Percentiles rank a stretch among this genome's conserved stretches.
These are phyloP conservation scores for Calyptommatus sinebrachiatus DNA, from an alignment of 2,113 vertebrate species.

Conservation along the genomic window DNA sequence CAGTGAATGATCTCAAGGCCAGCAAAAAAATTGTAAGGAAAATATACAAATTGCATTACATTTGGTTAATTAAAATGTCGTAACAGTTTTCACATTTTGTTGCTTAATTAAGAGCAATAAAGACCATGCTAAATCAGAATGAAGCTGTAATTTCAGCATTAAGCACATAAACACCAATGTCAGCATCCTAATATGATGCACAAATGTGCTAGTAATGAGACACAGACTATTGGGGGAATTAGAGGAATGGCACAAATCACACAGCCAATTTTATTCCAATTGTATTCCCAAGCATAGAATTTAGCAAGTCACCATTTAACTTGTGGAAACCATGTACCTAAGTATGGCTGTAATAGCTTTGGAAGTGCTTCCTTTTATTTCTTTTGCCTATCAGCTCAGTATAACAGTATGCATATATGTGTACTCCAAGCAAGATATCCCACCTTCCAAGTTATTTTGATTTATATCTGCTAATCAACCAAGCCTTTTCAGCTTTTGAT, in stretches of 20 bases:
- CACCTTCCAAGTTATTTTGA: background rate
- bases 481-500: background rate
- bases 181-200: conserved; percentile 66
- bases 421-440: background rate
- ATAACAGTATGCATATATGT: background rate
- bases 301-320: conserved; percentile 48
- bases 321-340: conserved; percentile 38
- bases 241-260: conserved; percentile 59
- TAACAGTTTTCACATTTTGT: conserved; percentile 66
- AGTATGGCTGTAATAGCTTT: conserved; percentile 34
- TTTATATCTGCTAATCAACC: background rate
- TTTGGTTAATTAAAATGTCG: conserved; percentile 66
- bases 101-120: conserved; percentile 74
- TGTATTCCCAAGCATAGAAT: conserved; percentile 49
- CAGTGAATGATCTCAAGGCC: conserved; percentile 10
- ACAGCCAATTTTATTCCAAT: conserved; percentile 57
- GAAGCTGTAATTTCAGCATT: conserved; percentile 65
- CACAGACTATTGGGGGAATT: conserved; percentile 55
- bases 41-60: conserved; percentile 47
- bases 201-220: conserved; percentile 70
- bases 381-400: background rate
- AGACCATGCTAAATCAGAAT: conserved; percentile 63
- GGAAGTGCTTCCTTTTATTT: conserved; percentile 6
- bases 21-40: conserved; percentile 21
- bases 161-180: conserved; percentile 60